Base-by-base conservation (phyloP, 2,888 invertebrate genomes). In the Julus scanicus region DNA sequence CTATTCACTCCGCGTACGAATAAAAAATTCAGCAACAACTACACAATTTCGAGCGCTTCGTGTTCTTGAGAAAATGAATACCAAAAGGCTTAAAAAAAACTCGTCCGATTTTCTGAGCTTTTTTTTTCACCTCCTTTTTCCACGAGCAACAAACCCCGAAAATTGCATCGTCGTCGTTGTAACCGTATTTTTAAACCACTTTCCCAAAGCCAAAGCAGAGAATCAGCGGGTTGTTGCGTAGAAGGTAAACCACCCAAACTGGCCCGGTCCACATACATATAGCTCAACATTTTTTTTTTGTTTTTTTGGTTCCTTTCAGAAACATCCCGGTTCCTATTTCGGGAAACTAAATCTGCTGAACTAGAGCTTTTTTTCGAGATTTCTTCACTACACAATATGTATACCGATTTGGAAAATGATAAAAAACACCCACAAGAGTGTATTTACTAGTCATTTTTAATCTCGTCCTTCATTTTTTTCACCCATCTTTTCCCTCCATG, bases 181-280 rank as follows among this genome's bases (percentile, higher is more conserved):
- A 9, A 53, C 53, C 53, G 53, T 53, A 53, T 53, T 53, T 53
- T 53, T 53, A 53, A 53, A 53, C 53, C 53, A 53, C 53, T 53
- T 57, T 57, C 57, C 17, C 4, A 57, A n/a, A n/a, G n/a, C n/a
- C 6, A 44, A 3, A 44, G 44, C 6, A 44, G 4, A 44, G 44
- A 6, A 6, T 44, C 6, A 2, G 13, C 53, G 2, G 5, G 17
- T 57, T 57, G 17, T 15, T 57, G 57, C 2, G 15, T 57, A 4
- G 57, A 57, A 57, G 57, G 57, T 57, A 57, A 57, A 57, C 57
- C 57, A 57, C 57, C 57, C 57, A 57, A 57, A 57, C 57, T 57
- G 57, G 57, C 17, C 57, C 57, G 57, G 57, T n/a, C 57, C 57
- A 57, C 57, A 57, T n/a, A 5, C 53, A 2, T 15, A 53, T 48